Evolutionary conservation across 2,888 invertebrate species (phyloP).

Genomic region (Agriopis leucophaearia): DNA sequence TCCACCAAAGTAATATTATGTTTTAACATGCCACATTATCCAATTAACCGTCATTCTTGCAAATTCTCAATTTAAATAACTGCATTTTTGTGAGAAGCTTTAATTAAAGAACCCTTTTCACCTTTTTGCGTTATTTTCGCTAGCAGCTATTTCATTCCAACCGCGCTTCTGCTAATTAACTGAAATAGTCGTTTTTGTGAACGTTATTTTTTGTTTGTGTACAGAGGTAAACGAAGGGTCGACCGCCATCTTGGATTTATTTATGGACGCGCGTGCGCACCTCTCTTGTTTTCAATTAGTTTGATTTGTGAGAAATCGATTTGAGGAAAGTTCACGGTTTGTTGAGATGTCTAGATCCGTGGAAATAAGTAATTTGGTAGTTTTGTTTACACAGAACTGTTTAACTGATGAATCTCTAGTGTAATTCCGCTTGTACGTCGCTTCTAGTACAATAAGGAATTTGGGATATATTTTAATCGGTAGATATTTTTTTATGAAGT

Average conservation of each 20-base stretch:
- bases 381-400: conserved; percentile 9
- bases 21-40: conserved; percentile 2
- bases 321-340: conserved; percentile 53
- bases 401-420: too few species aligned
- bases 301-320: conserved; percentile 70
- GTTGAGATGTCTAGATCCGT: conserved; percentile 12
- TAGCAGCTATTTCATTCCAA: conserved; percentile 36
- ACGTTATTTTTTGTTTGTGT: conserved; percentile 55
- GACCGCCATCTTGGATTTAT: conserved; percentile 61
- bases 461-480: too few species aligned
- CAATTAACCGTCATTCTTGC: not conserved
- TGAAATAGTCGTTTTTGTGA: conserved; percentile 39
- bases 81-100: not conserved
- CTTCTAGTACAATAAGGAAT: too few species aligned
- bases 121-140: conserved; percentile 29
- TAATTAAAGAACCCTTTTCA: not conserved
- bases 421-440: too few species aligned
- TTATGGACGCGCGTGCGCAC: conserved; percentile 62
- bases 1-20: not conserved
- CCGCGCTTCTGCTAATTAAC: conserved; percentile 37
- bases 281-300: conserved; percentile 65
- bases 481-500: too few species aligned
- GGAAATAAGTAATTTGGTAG: conserved; percentile 2
- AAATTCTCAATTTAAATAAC: conserved; percentile 3
- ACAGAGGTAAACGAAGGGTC: conserved; percentile 55